A percentile compares a stretch with the other conserved stretches of the same genome.
Evolutionary conservation across 1,140 invertebrate species (phyloP).

Genomic region (Halyomorpha halys): DNA sequence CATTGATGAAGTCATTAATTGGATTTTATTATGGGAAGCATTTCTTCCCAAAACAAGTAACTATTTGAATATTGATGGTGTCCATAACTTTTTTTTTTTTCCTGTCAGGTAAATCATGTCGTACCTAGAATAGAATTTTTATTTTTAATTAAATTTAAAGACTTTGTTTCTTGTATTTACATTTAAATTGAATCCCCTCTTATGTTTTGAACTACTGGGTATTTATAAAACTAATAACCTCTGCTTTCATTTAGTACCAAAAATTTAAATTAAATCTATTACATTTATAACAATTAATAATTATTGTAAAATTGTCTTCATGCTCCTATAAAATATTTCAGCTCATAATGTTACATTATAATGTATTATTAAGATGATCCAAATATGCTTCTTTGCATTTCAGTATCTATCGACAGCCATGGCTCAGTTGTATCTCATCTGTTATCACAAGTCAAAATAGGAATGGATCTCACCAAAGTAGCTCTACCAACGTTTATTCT

Average conservation of each 20-base stretch:
- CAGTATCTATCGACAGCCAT: slow-evolving; percentile 67
- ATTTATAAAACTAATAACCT: background rate
- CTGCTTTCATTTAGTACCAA: background rate
- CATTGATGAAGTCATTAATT: too few species aligned
- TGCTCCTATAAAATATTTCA: background rate
- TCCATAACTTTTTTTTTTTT: too few species aligned
- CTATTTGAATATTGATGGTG: too few species aligned
- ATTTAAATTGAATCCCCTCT: too few species aligned
- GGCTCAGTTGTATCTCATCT: slow-evolving; percentile 90
- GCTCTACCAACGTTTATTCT: slow-evolving; percentile 93
- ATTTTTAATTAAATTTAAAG: too few species aligned
- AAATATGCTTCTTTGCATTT: slow-evolving; percentile 9
- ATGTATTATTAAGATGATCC: background rate
- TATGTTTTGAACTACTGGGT: too few species aligned
- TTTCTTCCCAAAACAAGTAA: too few species aligned
- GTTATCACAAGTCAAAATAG: slow-evolving; percentile 91
- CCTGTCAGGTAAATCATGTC: too few species aligned
- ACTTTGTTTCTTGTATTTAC: too few species aligned
- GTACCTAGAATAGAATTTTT: too few species aligned
- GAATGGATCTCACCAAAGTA: slow-evolving; percentile 97
- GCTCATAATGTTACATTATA: background rate
- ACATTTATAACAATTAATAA: background rate
- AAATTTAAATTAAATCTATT: background rate
- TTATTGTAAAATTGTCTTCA: background rate
- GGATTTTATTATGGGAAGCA: too few species aligned